Percentiles rank a stretch among this genome's conserved stretches.
Evolutionary conservation across 2,888 invertebrate genomes (phyloP).

Genomic region (Falcaria lacertinaria): DNA sequence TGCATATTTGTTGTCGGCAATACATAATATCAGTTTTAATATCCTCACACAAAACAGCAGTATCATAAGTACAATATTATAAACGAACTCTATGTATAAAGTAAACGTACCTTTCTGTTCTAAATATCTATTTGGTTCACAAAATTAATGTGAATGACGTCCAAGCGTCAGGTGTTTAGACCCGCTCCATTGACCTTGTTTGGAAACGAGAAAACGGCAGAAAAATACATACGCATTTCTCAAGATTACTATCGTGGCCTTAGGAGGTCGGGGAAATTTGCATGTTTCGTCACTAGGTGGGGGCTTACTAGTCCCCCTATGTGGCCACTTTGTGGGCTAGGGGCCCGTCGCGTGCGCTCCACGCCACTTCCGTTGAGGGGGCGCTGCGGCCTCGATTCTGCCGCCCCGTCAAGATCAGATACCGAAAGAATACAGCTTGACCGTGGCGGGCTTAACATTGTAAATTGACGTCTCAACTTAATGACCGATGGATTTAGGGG

Average conservation of each 20-base stretch:
- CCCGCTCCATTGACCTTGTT: conserved; percentile 45
- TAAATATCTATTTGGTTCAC: neutral
- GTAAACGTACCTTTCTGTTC: no score
- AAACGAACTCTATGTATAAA: no score
- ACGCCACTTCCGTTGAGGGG: conserved; percentile 56
- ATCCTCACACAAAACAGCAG: no score
- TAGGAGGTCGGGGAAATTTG: conserved; percentile 57
- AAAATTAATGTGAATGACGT: neutral
- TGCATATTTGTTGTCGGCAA: no score
- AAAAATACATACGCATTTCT: conserved; percentile 51
- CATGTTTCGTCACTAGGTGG: conserved; percentile 61
- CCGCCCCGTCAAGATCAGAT: conserved; percentile 54
- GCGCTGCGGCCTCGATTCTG: conserved; percentile 56
- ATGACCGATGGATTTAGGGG: no score
- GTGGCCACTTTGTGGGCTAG: conserved; percentile 8
- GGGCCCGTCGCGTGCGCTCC: conserved; percentile 57
- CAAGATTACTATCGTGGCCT: conserved; percentile 42
- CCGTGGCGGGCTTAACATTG: conserved; percentile 1
- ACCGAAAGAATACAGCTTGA: conserved; percentile 32
- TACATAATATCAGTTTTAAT: no score
- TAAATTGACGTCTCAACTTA: neutral
- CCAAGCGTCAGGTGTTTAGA: conserved; percentile 13
- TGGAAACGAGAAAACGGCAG: conserved; percentile 22
- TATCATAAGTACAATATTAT: no score
- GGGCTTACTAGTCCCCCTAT: conserved; percentile 11